Evolutionary conservation across 2,888 invertebrate genomes (phyloP).

Genomic region (Philopedon plagiatum): DNA sequence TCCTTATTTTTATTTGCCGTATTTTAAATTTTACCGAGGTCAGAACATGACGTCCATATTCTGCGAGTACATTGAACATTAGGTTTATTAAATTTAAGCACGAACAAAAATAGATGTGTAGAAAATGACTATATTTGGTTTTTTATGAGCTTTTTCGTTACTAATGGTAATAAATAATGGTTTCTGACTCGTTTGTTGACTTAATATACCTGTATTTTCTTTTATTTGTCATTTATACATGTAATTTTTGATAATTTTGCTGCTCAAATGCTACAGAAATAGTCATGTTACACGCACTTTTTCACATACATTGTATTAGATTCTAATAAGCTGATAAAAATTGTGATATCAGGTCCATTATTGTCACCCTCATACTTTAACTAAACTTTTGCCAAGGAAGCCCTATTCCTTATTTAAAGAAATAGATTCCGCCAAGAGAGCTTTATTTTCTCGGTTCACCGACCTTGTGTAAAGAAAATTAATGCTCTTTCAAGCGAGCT

Average conservation of each 20-base stretch:
- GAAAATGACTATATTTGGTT: background rate
- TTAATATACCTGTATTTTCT: conserved; percentile 21
- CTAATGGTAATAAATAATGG: too few relatives aligned
- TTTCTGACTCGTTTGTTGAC: too few relatives aligned
- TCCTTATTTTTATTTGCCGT: conserved; percentile 14
- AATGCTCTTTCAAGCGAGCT: conserved; percentile 10
- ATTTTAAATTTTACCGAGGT: conserved; percentile 21
- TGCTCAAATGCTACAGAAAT: too few relatives aligned
- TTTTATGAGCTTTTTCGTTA: background rate
- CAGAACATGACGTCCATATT: conserved; percentile 1
- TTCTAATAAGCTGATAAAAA: too few relatives aligned
- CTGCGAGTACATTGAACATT: conserved; percentile 10
- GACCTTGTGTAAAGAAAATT: conserved; percentile 9
- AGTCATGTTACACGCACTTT: too few relatives aligned
- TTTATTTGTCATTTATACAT: conserved; percentile 18
- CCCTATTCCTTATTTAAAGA: background rate
- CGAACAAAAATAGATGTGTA: background rate
- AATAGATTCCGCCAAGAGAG: background rate
- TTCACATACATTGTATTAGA: too few relatives aligned
- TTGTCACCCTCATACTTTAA: too few relatives aligned
- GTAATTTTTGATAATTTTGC: background rate
- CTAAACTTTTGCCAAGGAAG: background rate
- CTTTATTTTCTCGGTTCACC: conserved; percentile 2
- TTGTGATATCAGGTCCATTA: too few relatives aligned
- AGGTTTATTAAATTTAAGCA: background rate